Base-by-base conservation (phyloP, 2,888 invertebrate genomes). In the Mesoligia furuncula region DNA sequence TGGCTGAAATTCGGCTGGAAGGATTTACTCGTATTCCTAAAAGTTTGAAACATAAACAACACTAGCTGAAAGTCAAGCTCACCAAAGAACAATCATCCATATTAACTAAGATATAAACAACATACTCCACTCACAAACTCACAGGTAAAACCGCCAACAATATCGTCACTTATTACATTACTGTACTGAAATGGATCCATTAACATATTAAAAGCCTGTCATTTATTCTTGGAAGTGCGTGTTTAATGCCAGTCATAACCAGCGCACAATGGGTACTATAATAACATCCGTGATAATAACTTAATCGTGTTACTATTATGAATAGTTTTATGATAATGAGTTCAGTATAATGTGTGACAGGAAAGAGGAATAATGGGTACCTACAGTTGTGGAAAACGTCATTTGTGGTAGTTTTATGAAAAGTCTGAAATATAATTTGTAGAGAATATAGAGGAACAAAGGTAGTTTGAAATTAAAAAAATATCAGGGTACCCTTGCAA, bases 151-250 rank as follows among this genome's bases (percentile, higher is more conserved):
- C 36, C 11, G 36, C 76, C 65, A 75, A 66, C 65, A 59, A 82
- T 82, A 82, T 66, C 59, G 75, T 67, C 87, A 27, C 39, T 36
- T 76, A 77, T 70, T 70, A 86, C 72, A 73, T 80, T 77, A 75
- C 78, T 65, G 54, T 65, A 69, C 72, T 61, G 13, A 77, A 86
- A 87, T 85, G 82, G 62, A 64, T 67, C 80, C 80, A 88, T 87
- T 85, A 81, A 75, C 85, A 83, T 86, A 85, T 83, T 85, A 85
- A 86, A 88, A 87, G 88, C 76, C 72, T 83, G 81, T 87, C 85
- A 80, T 86, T 80, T 84, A 84, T 86, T 80, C 72, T 68, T 80
- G 77, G 72, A 80, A 85, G 84, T 80, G 77, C 77, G 80, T 86
- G 84, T 77, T 86, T 85, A 75, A 75, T 73, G 57, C 17, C 66